Percentiles rank a stretch among this genome's conserved stretches.
phyloP scores from a whole-genome alignment of 2,797 vertebrate genomes.

The Sebastes glaucus region DNA sequence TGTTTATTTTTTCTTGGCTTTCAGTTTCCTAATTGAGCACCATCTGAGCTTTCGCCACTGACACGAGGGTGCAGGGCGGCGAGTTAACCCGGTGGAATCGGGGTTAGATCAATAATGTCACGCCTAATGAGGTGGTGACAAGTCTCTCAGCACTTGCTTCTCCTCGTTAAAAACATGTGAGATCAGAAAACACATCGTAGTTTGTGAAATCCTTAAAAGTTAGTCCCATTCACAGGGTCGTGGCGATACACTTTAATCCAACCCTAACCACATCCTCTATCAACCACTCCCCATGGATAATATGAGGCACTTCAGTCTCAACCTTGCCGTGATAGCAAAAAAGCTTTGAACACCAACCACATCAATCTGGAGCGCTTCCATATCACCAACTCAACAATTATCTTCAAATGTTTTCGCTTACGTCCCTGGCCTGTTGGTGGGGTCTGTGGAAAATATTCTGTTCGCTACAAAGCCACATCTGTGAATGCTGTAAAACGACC shows the following conservation, averaged over 20 bases:
- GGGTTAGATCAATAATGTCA: slow-evolving; percentile 35
- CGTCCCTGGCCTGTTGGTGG: slow-evolving; percentile 23
- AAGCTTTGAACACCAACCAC: slow-evolving; percentile 60
- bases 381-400: slow-evolving; percentile 56
- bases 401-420: slow-evolving; percentile 60
- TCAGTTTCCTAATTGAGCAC: slow-evolving; percentile 55
- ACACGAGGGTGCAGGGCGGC: not conserved
- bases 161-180: not conserved
- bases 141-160: not conserved
- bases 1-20: slow-evolving; percentile 67
- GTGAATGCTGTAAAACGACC: slow-evolving; percentile 40
- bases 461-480: slow-evolving; percentile 62
- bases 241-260: slow-evolving; percentile 6
- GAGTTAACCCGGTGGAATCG: slow-evolving; percentile 7
- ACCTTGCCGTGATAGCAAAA: slow-evolving; percentile 23
- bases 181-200: not conserved
- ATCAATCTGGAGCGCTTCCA: slow-evolving; percentile 50
- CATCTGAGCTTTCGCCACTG: slow-evolving; percentile 1
- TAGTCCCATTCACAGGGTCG: not conserved
- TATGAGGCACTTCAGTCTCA: not conserved
- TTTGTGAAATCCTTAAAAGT: not conserved
- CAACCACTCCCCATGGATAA: slow-evolving; percentile 12
- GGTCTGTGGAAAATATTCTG: slow-evolving; percentile 58
- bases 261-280: slow-evolving; percentile 41
- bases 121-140: slow-evolving; percentile 34